These are phyloP conservation scores for Neuroscelio doddi DNA, from an alignment of 2,888 invertebrate genomes.

Conservation along the genomic window DNA sequence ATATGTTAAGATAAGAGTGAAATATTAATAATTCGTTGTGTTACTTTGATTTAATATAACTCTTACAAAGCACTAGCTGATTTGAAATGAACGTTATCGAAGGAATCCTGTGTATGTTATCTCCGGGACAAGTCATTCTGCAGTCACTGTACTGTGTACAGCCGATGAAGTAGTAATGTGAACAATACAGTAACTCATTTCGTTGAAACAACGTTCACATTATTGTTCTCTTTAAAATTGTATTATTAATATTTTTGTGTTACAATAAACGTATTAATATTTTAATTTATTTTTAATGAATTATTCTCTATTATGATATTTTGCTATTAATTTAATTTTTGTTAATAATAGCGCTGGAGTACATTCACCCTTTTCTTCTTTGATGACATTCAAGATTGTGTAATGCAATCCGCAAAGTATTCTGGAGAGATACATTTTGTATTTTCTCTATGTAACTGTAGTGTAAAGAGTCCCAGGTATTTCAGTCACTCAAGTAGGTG, in stretches of 20 bases:
- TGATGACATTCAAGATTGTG: neutral
- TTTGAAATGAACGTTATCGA: slow-evolving; percentile 15
- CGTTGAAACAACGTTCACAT: no score
- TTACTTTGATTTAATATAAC: no score
- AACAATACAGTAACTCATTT: no score
- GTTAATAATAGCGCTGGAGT: neutral
- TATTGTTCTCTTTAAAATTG: no score
- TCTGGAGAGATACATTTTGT: neutral
- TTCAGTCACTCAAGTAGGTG: neutral
- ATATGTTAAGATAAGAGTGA: no score
- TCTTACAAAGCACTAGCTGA: neutral
- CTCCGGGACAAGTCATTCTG: slow-evolving; percentile 11
- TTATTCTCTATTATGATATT: no score
- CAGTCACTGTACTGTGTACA: slow-evolving; percentile 23
- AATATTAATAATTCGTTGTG: no score
- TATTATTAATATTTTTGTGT: no score
- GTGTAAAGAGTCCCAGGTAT: neutral
- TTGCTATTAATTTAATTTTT: no score
- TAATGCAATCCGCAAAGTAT: neutral
- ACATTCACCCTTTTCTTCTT: neutral
- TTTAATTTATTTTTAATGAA: no score
- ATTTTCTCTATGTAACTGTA: neutral
- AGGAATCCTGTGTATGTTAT: slow-evolving; percentile 24
- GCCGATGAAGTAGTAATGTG: no score
- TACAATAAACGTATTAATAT: no score